These are phyloP conservation scores for Lithosia quadra DNA, from an alignment of 2,888 invertebrate species.

Conservation along the genomic window DNA sequence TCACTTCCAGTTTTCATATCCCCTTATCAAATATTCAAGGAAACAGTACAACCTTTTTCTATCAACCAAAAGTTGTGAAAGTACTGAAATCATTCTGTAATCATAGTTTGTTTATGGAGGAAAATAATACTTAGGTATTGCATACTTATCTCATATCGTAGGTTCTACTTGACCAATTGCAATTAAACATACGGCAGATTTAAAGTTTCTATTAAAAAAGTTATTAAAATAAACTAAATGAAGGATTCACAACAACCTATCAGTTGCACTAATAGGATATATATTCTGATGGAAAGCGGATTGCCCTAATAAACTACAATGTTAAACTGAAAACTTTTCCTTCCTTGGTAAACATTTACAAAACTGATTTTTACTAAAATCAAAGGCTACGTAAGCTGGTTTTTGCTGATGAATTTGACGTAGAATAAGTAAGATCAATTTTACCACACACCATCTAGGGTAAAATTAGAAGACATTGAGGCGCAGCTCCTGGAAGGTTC, in stretches of 20 bases:
- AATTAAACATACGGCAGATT: too few relatives aligned
- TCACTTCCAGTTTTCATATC: conserved; percentile 1
- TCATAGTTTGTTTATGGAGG: background rate
- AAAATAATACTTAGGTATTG: background rate
- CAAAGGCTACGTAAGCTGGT: background rate
- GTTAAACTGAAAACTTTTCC: too few relatives aligned
- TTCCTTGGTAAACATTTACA: too few relatives aligned
- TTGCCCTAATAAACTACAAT: too few relatives aligned
- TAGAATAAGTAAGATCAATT: background rate
- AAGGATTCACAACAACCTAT: too few relatives aligned
- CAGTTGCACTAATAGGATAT: too few relatives aligned
- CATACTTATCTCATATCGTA: background rate
- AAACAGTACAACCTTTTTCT: conserved; percentile 3
- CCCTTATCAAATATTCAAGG: conserved; percentile 11
- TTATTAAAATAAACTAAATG: too few relatives aligned
- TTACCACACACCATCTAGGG: background rate
- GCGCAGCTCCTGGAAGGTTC: background rate
- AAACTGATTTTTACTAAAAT: background rate
- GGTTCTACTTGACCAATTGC: too few relatives aligned
- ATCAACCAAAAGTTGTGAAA: background rate
- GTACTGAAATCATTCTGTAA: background rate
- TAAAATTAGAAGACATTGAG: background rate
- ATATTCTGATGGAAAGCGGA: too few relatives aligned
- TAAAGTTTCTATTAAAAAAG: too few relatives aligned
- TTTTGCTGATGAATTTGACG: background rate